A percentile compares a stretch with the other conserved stretches of the same genome.
phyloP scores from a whole-genome alignment of 2,113 vertebrate genomes.

The Lycaon pictus region DNA sequence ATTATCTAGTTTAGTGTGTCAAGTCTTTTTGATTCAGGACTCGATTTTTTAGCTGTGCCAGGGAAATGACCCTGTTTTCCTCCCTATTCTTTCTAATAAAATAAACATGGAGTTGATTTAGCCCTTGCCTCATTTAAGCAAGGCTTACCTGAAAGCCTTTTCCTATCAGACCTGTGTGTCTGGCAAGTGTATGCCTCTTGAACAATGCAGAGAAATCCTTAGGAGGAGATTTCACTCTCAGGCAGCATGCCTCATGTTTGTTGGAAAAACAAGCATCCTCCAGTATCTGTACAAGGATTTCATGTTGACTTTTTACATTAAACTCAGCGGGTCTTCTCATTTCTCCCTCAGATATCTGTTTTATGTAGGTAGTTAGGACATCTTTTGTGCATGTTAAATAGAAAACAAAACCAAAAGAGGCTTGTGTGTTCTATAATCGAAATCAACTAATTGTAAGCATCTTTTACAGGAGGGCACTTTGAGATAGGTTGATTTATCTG shows the following conservation, averaged over 20 bases:
- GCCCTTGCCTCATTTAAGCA: not conserved
- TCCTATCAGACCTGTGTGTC: not conserved
- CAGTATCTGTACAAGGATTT: not conserved
- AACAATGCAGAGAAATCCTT: not conserved
- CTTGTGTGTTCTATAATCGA: not conserved
- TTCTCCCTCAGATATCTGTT: not conserved
- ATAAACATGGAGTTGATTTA: not conserved
- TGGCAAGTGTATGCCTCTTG: not conserved
- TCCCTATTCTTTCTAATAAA: not conserved
- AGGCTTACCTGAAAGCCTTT: not conserved
- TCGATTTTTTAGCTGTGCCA: not conserved
- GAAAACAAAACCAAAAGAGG: not conserved
- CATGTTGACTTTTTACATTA: not conserved
- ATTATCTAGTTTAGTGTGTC: conserved; percentile 18
- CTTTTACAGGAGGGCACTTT: not conserved
- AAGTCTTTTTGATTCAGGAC: not conserved
- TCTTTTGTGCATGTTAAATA: not conserved
- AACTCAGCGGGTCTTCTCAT: not conserved
- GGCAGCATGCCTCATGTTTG: not conserved
- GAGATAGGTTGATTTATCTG: not conserved
- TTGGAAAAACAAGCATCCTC: not conserved
- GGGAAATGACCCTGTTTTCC: not conserved
- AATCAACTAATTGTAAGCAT: not conserved
- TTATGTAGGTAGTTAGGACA: not conserved
- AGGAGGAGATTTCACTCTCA: not conserved